A percentile compares a stretch with the other conserved stretches of the same genome.
These are phyloP conservation scores for Apantesis nais DNA, from an alignment of 2,888 invertebrate genomes.

Conservation along the genomic window DNA sequence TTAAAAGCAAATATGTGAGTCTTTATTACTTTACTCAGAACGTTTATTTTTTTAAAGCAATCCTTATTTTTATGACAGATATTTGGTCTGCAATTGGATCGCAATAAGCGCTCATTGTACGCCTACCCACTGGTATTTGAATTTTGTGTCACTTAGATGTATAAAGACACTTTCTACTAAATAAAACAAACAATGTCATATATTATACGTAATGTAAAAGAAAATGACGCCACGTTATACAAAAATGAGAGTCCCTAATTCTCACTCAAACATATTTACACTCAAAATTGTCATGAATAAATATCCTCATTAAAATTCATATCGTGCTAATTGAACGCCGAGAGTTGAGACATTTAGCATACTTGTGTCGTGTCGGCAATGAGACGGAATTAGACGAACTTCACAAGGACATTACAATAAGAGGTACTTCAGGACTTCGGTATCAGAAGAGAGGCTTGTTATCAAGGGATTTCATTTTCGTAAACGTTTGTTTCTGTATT, in stretches of 20 bases:
- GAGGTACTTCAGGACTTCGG: conserved; percentile 4
- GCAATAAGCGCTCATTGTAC: too few relatives aligned
- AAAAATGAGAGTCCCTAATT: conserved; percentile 2
- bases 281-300: conserved; percentile 23
- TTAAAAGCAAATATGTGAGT: too few relatives aligned
- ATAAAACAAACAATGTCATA: too few relatives aligned
- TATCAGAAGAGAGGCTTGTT: conserved; percentile 1
- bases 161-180: too few relatives aligned
- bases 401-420: conserved; percentile 23
- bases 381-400: conserved; percentile 25
- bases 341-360: conserved; percentile 35
- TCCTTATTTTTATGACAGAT: too few relatives aligned
- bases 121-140: too few relatives aligned
- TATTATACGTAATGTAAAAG: too few relatives aligned
- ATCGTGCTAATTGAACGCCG: conserved; percentile 34
- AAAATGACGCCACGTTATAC: neutral
- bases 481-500: neutral
- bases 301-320: conserved; percentile 33
- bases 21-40: too few relatives aligned
- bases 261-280: conserved; percentile 11
- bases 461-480: conserved; percentile 2
- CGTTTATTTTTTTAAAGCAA: too few relatives aligned
- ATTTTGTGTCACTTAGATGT: too few relatives aligned
- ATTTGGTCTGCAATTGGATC: too few relatives aligned
- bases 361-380: conserved; percentile 19